These are phyloP conservation scores for Nothoprocta pentlandii DNA, from an alignment of 2,113 vertebrate species.

Conservation along the genomic window DNA sequence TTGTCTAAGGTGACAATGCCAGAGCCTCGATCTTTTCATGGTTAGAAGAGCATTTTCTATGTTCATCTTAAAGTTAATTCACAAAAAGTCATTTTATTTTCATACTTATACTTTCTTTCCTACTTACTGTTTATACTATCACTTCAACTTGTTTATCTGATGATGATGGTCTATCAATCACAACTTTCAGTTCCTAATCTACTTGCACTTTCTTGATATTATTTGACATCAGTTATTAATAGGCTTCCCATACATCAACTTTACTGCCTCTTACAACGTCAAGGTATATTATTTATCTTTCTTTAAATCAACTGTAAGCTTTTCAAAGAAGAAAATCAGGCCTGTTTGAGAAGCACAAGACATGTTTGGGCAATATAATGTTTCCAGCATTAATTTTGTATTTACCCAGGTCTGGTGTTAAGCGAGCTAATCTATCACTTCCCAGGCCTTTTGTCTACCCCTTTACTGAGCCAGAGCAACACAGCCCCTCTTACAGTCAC, in stretches of 20 bases:
- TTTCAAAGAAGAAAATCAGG: not conserved
- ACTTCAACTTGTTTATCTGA: constrained; percentile 1
- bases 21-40: not conserved
- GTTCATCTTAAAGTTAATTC: not conserved
- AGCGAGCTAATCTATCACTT: not conserved
- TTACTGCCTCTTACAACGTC: not conserved
- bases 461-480: not conserved
- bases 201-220: not conserved
- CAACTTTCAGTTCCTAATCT: not conserved
- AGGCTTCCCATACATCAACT: not conserved
- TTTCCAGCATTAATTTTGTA: not conserved
- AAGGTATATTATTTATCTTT: not conserved
- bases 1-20: not conserved
- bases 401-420: not conserved
- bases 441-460: not conserved
- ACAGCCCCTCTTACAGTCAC: not conserved
- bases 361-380: not conserved
- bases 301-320: not conserved
- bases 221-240: not conserved
- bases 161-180: not conserved
- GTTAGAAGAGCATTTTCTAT: not conserved
- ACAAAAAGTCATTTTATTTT: constrained; percentile 3
- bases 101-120: not conserved
- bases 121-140: not conserved
- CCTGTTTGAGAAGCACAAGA: not conserved